Evolutionary conservation across 2,888 invertebrate genomes (phyloP).

Genomic region (Peribatodes rhomboidaria): DNA sequence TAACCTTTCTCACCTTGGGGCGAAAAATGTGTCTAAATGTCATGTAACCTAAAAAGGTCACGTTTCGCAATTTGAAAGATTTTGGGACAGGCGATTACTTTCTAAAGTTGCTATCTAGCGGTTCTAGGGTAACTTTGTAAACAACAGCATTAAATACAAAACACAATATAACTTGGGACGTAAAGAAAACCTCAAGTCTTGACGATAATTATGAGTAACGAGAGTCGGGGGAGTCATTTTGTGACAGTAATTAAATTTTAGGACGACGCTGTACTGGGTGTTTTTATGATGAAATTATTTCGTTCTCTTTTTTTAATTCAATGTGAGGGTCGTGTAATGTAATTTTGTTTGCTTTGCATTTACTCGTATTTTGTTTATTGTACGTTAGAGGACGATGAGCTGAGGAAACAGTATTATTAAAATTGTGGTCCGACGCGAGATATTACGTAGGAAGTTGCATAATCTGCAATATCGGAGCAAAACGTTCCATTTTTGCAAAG

Average conservation of each 20-base stretch:
- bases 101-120: conserved; percentile 7
- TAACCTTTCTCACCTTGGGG: conserved; percentile 48
- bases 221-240: conserved; percentile 50
- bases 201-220: conserved; percentile 55
- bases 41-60: conserved; percentile 27
- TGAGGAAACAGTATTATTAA: background rate
- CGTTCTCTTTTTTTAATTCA: conserved; percentile 29
- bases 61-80: conserved; percentile 7
- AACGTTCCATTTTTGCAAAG: conserved; percentile 44
- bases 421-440: conserved; percentile 1
- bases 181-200: conserved; percentile 51
- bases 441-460: conserved; percentile 18
- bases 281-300: conserved; percentile 44
- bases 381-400: conserved; percentile 3
- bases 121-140: conserved; percentile 48
- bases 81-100: conserved; percentile 3
- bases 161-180: conserved; percentile 61
- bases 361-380: conserved; percentile 7
- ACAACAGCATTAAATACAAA: conserved; percentile 52
- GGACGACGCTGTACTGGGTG: conserved; percentile 43
- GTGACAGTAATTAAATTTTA: conserved; percentile 59
- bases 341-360: conserved; percentile 27
- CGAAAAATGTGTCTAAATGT: conserved; percentile 28
- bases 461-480: conserved; percentile 38
- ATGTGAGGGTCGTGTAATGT: conserved; percentile 15